phyloP scores from a whole-genome alignment of 2,797 vertebrate genomes.

The Leptoclinus maculatus region DNA sequence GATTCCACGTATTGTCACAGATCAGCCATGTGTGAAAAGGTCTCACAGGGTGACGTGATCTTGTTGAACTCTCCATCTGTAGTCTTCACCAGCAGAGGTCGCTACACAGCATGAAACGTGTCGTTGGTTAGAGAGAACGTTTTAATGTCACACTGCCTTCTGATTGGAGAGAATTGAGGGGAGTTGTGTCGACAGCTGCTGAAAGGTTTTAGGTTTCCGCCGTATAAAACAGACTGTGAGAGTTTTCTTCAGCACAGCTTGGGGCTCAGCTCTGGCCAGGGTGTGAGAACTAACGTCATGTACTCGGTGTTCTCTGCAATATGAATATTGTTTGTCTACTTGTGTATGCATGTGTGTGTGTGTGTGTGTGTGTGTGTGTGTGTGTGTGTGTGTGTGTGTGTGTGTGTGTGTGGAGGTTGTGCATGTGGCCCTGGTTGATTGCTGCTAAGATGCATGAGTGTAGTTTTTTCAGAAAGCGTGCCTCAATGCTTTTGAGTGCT shows the following conservation, averaged over 20 bases:
- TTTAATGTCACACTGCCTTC: slow-evolving; percentile 15
- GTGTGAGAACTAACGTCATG: background rate
- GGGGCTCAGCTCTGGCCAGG: background rate
- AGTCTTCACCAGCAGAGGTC: slow-evolving; percentile 51
- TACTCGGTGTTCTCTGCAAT: background rate
- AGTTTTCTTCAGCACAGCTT: slow-evolving; percentile 27
- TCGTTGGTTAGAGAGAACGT: background rate
- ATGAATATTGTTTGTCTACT: background rate
- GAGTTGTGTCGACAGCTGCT: slow-evolving; percentile 62
- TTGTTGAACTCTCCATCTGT: background rate
- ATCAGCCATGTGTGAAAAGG: background rate
- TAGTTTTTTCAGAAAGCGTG: background rate
- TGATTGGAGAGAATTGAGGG: slow-evolving; percentile 64
- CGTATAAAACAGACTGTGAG: slow-evolving; percentile 9
- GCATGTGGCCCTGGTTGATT: background rate
- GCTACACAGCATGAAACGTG: background rate
- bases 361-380: background rate
- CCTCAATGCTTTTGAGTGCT: background rate
- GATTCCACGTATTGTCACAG: background rate
- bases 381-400: too few relatives aligned
- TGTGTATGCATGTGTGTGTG: background rate
- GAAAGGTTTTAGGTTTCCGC: slow-evolving; percentile 54
- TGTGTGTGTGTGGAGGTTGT: background rate
- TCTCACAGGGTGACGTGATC: background rate
- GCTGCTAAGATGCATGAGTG: slow-evolving; percentile 3